Percentiles rank a stretch among this genome's conserved stretches.
Evolutionary conservation across 1,140 invertebrate genomes (phyloP).

Genomic region (Gonatopus flavifemur): DNA sequence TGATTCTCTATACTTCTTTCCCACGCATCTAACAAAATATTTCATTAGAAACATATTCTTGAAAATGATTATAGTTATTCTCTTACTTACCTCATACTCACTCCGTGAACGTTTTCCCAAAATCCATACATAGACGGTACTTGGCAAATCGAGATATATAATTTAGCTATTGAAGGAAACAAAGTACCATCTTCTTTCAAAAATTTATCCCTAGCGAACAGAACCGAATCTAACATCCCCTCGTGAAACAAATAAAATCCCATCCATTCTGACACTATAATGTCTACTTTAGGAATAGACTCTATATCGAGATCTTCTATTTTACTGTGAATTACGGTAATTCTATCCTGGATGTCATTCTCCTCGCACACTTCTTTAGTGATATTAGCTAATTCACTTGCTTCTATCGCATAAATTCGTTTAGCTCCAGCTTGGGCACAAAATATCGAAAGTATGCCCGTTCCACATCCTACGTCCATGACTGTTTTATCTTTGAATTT

Average conservation of each 20-base stretch:
- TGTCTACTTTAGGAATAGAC: conserved; percentile 80
- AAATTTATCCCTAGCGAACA: conserved; percentile 89
- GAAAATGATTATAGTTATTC: conserved; percentile 69
- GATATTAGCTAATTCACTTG: conserved; percentile 81
- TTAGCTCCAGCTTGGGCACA: conserved; percentile 89
- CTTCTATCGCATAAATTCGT: conserved; percentile 90
- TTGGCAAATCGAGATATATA: conserved; percentile 65
- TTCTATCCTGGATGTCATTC: conserved; percentile 66
- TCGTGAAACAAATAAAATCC: conserved; percentile 98
- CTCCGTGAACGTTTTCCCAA: conserved; percentile 94
- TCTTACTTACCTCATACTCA: conserved; percentile 88
- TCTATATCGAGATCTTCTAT: conserved; percentile 81
- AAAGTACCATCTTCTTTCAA: conserved; percentile 69
- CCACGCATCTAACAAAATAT: conserved; percentile 38
- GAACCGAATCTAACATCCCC: conserved; percentile 93
- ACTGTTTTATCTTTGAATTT: conserved; percentile 77
- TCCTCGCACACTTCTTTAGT: conserved; percentile 79
- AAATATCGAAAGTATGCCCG: conserved; percentile 91
- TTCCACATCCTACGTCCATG: conserved; percentile 92
- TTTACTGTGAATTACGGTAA: conserved; percentile 72
- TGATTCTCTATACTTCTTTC: conserved; percentile 31
- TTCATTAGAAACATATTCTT: conserved; percentile 1
- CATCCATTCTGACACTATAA: conserved; percentile 99
- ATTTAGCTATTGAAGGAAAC: conserved; percentile 57
- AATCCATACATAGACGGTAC: conserved; percentile 71